A percentile compares a stretch with the other conserved stretches of the same genome.
Conservation (phyloP, 1,140 invertebrate genomes). For the Micrasema minimum region DNA sequence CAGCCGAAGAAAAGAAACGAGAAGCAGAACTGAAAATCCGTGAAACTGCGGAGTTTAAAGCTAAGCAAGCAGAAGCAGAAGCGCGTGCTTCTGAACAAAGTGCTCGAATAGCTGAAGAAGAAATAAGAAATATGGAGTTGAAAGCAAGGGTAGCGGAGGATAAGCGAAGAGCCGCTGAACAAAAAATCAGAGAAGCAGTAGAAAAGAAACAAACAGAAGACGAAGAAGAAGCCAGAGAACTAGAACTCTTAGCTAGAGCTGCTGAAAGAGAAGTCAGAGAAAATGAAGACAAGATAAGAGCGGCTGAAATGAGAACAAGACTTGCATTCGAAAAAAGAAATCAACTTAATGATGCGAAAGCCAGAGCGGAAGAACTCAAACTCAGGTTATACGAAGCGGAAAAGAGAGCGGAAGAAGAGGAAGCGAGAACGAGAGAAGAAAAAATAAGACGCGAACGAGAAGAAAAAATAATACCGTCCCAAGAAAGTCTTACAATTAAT, state of each 20-base stretch:
- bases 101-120: conserved; percentile 2
- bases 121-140: neutral
- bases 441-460: neutral
- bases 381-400: neutral
- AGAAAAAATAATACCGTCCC: neutral
- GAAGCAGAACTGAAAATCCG: conserved; percentile 1
- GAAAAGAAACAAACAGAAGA: neutral
- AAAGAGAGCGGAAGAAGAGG: conserved; percentile 5
- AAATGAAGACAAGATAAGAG: neutral
- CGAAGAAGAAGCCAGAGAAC: conserved; percentile 5
- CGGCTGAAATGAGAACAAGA: conserved; percentile 1
- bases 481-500: neutral
- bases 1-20: conserved; percentile 12
- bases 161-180: neutral
- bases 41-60: conserved; percentile 1
- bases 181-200: neutral
- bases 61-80: neutral
- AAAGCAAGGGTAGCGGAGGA: neutral
- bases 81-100: neutral
- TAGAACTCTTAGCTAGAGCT: neutral
- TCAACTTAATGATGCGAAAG: neutral
- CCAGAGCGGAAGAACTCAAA: neutral
- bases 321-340: neutral
- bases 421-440: neutral
- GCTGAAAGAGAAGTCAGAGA: neutral